These are phyloP conservation scores for Willowsia nigromaculata DNA, from an alignment of 2,888 invertebrate species.

Conservation along the genomic window DNA sequence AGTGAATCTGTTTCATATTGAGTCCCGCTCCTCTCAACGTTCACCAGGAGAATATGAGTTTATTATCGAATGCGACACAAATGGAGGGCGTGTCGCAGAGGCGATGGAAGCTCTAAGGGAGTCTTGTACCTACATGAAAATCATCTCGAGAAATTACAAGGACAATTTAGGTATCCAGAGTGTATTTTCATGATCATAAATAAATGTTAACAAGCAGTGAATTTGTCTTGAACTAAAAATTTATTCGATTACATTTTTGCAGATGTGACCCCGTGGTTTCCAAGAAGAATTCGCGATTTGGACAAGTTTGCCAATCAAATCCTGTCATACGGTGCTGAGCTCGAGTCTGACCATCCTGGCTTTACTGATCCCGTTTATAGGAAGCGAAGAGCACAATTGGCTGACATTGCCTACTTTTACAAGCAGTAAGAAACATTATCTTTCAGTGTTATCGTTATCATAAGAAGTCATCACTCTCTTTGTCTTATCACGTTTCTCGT, in stretches of 20 bases:
- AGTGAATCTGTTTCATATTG: slow-evolving; percentile 94
- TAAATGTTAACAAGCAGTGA: background rate
- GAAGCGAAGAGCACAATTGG: slow-evolving; percentile 92
- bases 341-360: slow-evolving; percentile 97
- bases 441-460: too few relatives aligned
- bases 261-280: slow-evolving; percentile 98
- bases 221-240: background rate
- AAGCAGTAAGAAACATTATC: slow-evolving; percentile 86
- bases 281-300: slow-evolving; percentile 94
- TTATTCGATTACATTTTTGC: background rate
- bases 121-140: slow-evolving; percentile 89
- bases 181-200: background rate
- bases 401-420: slow-evolving; percentile 97
- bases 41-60: slow-evolving; percentile 91
- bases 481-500: too few relatives aligned
- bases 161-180: slow-evolving; percentile 86
- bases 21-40: slow-evolving; percentile 94
- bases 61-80: slow-evolving; percentile 92
- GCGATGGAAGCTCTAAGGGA: slow-evolving; percentile 88
- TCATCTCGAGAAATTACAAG: slow-evolving; percentile 92
- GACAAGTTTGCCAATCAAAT: slow-evolving; percentile 99
- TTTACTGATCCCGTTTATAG: slow-evolving; percentile 97
- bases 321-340: slow-evolving; percentile 95
- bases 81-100: slow-evolving; percentile 86
- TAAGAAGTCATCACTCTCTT: too few relatives aligned